Evolutionary conservation across 1,140 invertebrate species (phyloP), one percentile per base, ranked within the genome.

Genomic region (Eufriesea mexicana): DNA sequence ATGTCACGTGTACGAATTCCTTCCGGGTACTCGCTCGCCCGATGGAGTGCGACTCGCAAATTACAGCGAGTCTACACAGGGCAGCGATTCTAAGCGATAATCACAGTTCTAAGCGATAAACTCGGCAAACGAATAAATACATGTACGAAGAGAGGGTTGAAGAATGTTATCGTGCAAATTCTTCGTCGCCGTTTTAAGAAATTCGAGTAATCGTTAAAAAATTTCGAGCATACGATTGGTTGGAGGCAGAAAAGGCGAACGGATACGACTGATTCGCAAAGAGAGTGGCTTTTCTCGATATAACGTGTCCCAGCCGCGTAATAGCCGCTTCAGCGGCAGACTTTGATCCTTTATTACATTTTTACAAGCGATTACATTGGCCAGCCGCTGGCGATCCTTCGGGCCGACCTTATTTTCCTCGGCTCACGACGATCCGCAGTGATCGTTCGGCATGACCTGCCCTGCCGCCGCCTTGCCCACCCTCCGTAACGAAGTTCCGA

Each of bases 331-430:
- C 77, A 71, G 78, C 86, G 84, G 68, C 71, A 59, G 83, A 81
- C 89, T 93, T 93, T 93, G 92, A 93, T 92, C 91, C 86, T 92
- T 92, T 93, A 93, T 93, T 93, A 92, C 86, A 92, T 93, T 93
- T 92, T 93, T 91, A 93, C 92, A 91, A 92, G 89, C 90, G 92
- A 93, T 93, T 90, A 90, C 90, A 89, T 91, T 91, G 90, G 87
- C 85, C 91, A 91, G 91, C 91, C 91, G 88, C 86, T 91, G 91
- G 92, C 90, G 73, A 91, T 89, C 89, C 90, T 92, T 51, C 73
- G 73, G 79, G 84, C 18, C 79, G 79, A 89, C 35, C 85, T 89
- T 87, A 84, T 90, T 89, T 83, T 88, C 86, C 62, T 78, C 54
- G 77, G 28, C 68, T 80, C 47, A 80, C 66, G 78, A 86, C 51